Base-by-base conservation (phyloP, 2,888 invertebrate species). In the Isoperla grammatica region DNA sequence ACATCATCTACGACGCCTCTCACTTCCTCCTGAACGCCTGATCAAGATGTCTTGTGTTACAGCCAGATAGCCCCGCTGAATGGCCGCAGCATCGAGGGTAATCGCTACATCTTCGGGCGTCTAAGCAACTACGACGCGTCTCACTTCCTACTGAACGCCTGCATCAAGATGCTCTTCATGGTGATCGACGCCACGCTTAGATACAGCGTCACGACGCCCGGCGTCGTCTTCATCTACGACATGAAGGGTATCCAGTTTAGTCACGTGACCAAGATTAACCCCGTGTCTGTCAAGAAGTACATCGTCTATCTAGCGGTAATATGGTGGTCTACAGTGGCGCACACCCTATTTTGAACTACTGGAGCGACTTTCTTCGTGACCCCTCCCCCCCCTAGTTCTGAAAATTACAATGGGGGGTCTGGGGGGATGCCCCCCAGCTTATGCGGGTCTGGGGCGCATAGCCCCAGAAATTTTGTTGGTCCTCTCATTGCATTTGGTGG, bases 241-340 rank as follows among this genome's bases (percentile, higher is more conserved):
- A 63, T 63, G 40, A 57, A 60, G 2, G 66, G 65, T 15, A 56
- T 62, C 15, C 53, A 63, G 2, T 56, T 67, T 40, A 53, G 63
- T 1, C 68, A 67, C 56, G 56, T 67, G 19, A 54, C 65, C 19
- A 60, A 59, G 46, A 59, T 64, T 19, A 62, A 62, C 43, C 61
- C 66, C 11, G 60, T 64, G 12, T 50, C 65, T 4, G 61, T 67
- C 35, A 62, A 63, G 58, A 68, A 66, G 46, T 68, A 66, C 61
- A 64, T 68, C 59, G 54, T 61, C 5, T 68, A 68, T 55, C 57
- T 67, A 17, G 66, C 66, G 64, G 67, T 66, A 49, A n/a, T n/a
- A n/a, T n/a, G n/a, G n/a, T n/a, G n/a, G n/a, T n/a, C n/a, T n/a
- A n/a, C n/a, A n/a, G n/a, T n/a, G n/a, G n/a, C n/a, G n/a, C n/a